phyloP scores from a whole-genome alignment of 2,888 invertebrate genomes.

The Kuschelorhynchus macadamiae region DNA sequence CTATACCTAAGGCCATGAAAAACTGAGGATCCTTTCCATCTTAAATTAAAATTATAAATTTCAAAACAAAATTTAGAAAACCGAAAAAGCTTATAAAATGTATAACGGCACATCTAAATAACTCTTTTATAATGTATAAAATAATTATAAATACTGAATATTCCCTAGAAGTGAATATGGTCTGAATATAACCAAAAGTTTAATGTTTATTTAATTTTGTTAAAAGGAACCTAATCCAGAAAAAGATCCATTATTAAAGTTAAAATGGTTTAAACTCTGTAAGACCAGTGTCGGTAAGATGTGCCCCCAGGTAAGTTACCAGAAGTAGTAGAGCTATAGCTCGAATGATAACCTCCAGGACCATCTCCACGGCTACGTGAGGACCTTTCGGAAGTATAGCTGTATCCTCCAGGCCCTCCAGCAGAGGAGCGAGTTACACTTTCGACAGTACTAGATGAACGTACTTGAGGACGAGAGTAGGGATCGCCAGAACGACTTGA shows the following conservation, averaged over 20 bases:
- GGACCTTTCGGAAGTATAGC: conserved; percentile 80
- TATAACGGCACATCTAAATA: too few species aligned
- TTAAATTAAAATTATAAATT: too few species aligned
- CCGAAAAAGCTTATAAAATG: too few species aligned
- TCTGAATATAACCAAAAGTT: too few species aligned
- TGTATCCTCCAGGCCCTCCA: conserved; percentile 80
- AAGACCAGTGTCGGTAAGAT: conserved; percentile 87
- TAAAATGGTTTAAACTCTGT: conserved; percentile 82
- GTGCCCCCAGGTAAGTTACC: conserved; percentile 89
- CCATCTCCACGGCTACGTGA: conserved; percentile 79
- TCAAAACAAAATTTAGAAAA: too few species aligned
- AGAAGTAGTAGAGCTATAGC: conserved; percentile 83
- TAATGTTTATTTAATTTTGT: too few species aligned
- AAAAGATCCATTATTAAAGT: conserved; percentile 27
- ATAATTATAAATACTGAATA: too few species aligned
- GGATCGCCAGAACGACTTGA: conserved; percentile 71
- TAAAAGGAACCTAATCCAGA: conserved; percentile 4
- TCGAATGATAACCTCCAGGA: conserved; percentile 83
- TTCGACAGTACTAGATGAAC: conserved; percentile 79
- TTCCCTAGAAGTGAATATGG: too few species aligned
- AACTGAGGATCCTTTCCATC: conserved; percentile 10
- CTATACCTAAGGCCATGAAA: too few species aligned
- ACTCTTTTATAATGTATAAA: too few species aligned
- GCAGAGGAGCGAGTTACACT: conserved; percentile 76
- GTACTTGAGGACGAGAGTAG: conserved; percentile 74